Base-by-base conservation (phyloP, 2,888 invertebrate species). In the Falcaria lacertinaria region DNA sequence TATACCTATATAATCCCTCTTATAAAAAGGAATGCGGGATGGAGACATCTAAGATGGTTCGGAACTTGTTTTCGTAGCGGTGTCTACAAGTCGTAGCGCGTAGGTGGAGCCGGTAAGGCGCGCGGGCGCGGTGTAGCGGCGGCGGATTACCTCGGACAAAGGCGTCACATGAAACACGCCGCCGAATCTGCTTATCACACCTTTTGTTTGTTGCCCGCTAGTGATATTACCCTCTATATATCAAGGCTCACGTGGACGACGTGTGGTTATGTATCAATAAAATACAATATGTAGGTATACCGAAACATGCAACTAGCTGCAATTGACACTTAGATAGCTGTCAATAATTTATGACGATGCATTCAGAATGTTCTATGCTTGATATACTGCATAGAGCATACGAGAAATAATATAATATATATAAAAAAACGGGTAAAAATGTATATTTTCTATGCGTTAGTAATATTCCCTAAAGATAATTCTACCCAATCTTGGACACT, bases 111-210 rank as follows among this genome's bases (percentile, higher is more conserved):
- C 59, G 57, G 45, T 49, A 49, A 41, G 48, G 43, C 44, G 43
- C 48, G 54, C 53, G 48, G 51, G 56, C 63, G 62, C 46, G 43
- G 43, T 44, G 56, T 42, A 47, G 45, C 50, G 62, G 74, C 81
- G 81, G 86, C 74, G 80, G 80, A 80, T 82, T 77, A 83, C 61
- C 69, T 73, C 69, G 77, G 80, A 84, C 84, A 87, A 87, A 88
- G 83, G 81, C 73, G 63, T 63, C 47, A 83, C 83, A 80, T 87
- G 69, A 88, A 87, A 87, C 64, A 78, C 51, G 73, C 87, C 88
- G 88, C 78, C 80, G 74, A 81, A 83, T 82, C 82, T 80, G 65
- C 84, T 85, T 87, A 88, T 87, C 87, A 69, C 74, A 64, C 74
- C 71, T 76, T 77, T 83, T 86, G 85, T 86, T 80, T 72, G 80